These are phyloP conservation scores for Hyles euphorbiae DNA, from an alignment of 1,140 invertebrate genomes.

Conservation along the genomic window DNA sequence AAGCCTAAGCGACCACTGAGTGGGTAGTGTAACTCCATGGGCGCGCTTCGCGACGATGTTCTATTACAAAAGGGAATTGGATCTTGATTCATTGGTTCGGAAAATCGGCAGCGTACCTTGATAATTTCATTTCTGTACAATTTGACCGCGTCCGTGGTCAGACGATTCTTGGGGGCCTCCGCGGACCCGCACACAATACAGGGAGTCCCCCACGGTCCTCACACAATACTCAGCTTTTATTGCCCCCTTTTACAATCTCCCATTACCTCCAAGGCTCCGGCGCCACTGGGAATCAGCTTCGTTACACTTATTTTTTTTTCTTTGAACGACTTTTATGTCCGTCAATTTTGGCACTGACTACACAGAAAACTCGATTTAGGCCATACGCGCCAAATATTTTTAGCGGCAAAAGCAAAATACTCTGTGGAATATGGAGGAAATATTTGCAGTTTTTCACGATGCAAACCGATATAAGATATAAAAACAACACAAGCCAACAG, in stretches of 20 bases:
- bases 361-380: conserved; percentile 10
- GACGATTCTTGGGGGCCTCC: conserved; percentile 64
- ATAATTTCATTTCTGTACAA: conserved; percentile 76
- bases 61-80: conserved; percentile 75
- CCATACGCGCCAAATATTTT: too few species aligned
- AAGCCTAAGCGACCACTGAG: conserved; percentile 58
- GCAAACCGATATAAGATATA: too few species aligned
- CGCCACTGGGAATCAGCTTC: conserved; percentile 69
- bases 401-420: too few species aligned
- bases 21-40: conserved; percentile 65
- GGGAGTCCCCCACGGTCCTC: conserved; percentile 59
- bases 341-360: conserved; percentile 39
- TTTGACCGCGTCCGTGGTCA: conserved; percentile 73
- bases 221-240: conserved; percentile 75
- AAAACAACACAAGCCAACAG: too few species aligned
- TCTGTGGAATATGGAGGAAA: too few species aligned
- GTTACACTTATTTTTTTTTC: conserved; percentile 61
- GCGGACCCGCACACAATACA: conserved; percentile 67
- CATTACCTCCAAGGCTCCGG: conserved; percentile 64
- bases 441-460: too few species aligned
- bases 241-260: conserved; percentile 74
- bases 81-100: conserved; percentile 75
- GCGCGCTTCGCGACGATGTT: conserved; percentile 70
- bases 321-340: conserved; percentile 53
- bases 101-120: conserved; percentile 75